Percentiles rank a stretch among this genome's conserved stretches.
phyloP scores from a whole-genome alignment of 23 tunicate genomes.

The Pegea sp. region DNA sequence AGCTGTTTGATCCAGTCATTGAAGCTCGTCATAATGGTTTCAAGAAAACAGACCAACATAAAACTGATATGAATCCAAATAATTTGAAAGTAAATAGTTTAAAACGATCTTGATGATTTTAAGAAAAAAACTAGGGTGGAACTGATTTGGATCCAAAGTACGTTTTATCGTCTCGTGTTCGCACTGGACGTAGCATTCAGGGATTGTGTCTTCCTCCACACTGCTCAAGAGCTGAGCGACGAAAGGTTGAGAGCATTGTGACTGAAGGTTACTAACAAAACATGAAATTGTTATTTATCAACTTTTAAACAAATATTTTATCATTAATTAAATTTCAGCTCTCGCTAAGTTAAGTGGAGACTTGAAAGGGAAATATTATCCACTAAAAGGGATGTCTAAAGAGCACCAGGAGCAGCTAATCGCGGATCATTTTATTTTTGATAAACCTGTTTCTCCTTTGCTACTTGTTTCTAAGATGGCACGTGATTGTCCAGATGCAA shows the following conservation, averaged over 20 bases:
- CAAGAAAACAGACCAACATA: no score
- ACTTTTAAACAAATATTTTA: no score
- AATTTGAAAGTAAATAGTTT: conserved; percentile 30
- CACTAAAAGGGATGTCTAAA: conserved; percentile 67
- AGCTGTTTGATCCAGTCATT: conserved; percentile 65
- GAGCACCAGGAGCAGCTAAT: conserved; percentile 72
- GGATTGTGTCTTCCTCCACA: conserved; percentile 88
- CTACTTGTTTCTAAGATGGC: conserved; percentile 77
- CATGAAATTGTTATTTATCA: no score
- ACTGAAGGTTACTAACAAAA: no score
- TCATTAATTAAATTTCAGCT: no score
- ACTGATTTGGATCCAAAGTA: conserved; percentile 66
- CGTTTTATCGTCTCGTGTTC: conserved; percentile 73
- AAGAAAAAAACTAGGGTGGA: no score
- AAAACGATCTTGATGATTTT: no score
- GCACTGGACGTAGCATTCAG: conserved; percentile 89
- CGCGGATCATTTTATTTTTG: conserved; percentile 37
- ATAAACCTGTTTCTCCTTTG: conserved; percentile 87
- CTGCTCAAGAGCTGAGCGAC: conserved; percentile 81
- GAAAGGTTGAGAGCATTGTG: conserved; percentile 93
- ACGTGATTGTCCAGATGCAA: conserved; percentile 94
- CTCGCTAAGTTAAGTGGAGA: background rate
- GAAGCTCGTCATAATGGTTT: conserved; percentile 83
- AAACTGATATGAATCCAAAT: conserved; percentile 45
- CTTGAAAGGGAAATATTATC: conserved; percentile 45